phyloP scores from a whole-genome alignment of 2,113 vertebrate genomes.

The Ammospiza caudacuta region DNA sequence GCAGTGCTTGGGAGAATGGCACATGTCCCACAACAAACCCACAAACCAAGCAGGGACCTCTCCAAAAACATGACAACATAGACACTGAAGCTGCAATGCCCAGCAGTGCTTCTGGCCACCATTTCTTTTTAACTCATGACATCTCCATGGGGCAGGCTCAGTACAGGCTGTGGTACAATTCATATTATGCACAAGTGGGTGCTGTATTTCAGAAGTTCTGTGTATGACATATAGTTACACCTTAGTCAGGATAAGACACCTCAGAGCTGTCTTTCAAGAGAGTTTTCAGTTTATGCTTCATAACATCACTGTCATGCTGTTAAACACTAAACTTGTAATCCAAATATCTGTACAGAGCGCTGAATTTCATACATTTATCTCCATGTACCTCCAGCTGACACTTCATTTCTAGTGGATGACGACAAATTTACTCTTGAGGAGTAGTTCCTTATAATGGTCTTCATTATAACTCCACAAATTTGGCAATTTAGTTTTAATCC shows the following conservation, averaged over 20 bases:
- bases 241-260: neutral
- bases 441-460: neutral
- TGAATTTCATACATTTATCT: neutral
- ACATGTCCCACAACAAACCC: neutral
- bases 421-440: neutral
- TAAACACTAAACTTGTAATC: neutral
- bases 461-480: neutral
- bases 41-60: neutral
- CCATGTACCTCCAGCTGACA: neutral
- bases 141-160: accelerated
- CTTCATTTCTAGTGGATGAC: neutral
- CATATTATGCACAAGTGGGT: accelerated
- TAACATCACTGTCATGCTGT: neutral
- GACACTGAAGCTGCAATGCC: neutral
- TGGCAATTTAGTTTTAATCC: neutral
- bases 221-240: neutral
- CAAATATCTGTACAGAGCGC: neutral
- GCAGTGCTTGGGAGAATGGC: neutral
- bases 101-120: neutral
- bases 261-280: neutral
- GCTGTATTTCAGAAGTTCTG: neutral
- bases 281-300: neutral
- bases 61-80: accelerated
- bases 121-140: neutral
- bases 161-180: neutral